A percentile compares a stretch with the other conserved stretches of the same genome.
Evolutionary conservation across 1,140 invertebrate species (phyloP).

Genomic region (Cotesia chilonis): DNA sequence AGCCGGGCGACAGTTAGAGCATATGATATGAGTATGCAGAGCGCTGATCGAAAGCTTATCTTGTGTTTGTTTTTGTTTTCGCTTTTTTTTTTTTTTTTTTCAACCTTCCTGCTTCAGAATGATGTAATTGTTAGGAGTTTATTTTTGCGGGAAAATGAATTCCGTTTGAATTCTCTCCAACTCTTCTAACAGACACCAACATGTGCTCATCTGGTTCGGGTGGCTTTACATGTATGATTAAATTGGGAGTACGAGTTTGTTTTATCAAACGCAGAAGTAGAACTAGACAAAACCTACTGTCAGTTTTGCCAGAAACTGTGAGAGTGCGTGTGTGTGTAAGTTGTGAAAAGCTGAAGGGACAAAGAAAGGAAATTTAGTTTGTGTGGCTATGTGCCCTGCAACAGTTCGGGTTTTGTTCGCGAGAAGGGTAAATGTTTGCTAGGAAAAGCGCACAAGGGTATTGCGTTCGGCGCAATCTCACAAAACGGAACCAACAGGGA

Average conservation of each 20-base stretch:
- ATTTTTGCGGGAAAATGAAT: background rate
- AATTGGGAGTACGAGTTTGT: slow-evolving; percentile 9
- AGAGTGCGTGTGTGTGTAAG: background rate
- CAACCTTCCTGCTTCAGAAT: background rate
- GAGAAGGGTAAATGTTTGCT: slow-evolving; percentile 28
- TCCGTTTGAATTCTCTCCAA: background rate
- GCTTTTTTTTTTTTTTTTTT: background rate
- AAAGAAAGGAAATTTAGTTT: slow-evolving; percentile 8
- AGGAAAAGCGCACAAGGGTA: slow-evolving; percentile 13
- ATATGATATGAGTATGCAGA: background rate
- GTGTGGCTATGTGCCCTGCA: slow-evolving; percentile 1
- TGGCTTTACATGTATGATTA: background rate
- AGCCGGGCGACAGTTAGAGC: background rate
- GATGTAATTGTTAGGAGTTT: background rate
- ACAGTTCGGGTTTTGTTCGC: slow-evolving; percentile 13
- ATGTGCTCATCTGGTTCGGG: no score
- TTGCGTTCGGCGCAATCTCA: slow-evolving; percentile 20
- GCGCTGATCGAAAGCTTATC: slow-evolving; percentile 1
- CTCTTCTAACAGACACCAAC: background rate
- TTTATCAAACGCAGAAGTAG: slow-evolving; percentile 6
- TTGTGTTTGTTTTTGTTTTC: no score
- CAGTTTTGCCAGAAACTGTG: no score
- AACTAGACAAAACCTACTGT: background rate
- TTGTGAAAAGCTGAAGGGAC: background rate
- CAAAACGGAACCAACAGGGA: background rate